Evolutionary conservation across 1,140 invertebrate species (phyloP), one percentile per base, ranked within the genome.

Genomic region (Papilio helenus): DNA sequence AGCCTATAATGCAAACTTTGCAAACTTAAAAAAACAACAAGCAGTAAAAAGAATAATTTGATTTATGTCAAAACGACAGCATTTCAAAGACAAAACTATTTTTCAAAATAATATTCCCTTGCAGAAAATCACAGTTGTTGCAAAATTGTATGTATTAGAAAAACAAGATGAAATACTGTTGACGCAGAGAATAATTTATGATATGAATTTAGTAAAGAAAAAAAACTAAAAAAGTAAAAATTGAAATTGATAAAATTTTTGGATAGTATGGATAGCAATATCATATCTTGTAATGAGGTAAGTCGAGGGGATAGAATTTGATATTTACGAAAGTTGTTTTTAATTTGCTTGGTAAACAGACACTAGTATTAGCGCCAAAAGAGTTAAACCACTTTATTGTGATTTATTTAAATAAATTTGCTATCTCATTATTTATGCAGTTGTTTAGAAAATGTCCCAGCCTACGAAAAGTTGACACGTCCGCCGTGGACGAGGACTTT

Each of bases 401-500:
- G 1, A 23, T 26, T 16, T 29, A 14, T 26, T 68, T 68, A 14
- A 68, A 16, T 68, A 12, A 68, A 18, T 29, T 68, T 5, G 3
- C 14, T 34, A 68, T 1, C 4, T 68, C 20, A 68, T 68, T 44
- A 34, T 34, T 55, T 76, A 18, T 58, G 18, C 49, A 76, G 73
- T 34, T 55, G 46, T 76, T 23, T 58, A 29, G 49, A 29, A 76
- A 34, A 34, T 29, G 26, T 12, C 18, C 20, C 2, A 29, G 4
- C 26, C 49, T 18, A n/a, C 5, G 74, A 46, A 71, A 76, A 61
- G 8, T 18, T 78, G 23, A 39, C 61, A 49, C 18, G 14, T 42
- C 20, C 12, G 23, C n/a, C 34, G 20, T 23, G 26, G 73, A 71
- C 26, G 83, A 83, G 46, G 84, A 85, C 79, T 65, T 83, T 39